Conservation (phyloP, 2,113 vertebrate genomes). For the Ondatra zibethicus region DNA sequence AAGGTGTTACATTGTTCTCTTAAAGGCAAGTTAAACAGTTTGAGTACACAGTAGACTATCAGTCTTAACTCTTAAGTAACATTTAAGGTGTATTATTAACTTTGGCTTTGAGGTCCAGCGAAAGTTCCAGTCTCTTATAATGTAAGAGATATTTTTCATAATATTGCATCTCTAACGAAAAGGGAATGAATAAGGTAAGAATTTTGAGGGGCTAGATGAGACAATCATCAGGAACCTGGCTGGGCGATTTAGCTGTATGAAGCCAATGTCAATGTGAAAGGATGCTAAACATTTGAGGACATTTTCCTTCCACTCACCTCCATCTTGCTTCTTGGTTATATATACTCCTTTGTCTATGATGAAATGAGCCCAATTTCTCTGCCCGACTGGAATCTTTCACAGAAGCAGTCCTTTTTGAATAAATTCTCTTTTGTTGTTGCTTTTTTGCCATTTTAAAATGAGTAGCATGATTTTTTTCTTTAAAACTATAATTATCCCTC, state of each 20-base stretch:
- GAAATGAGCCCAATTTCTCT: not conserved
- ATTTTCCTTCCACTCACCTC: not conserved
- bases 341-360: not conserved
- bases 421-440: not conserved
- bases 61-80: not conserved
- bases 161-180: not conserved
- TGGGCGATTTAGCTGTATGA: not conserved
- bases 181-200: not conserved
- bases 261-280: not conserved
- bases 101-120: not conserved
- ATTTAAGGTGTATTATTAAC: not conserved
- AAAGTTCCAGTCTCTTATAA: not conserved
- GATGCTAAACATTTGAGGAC: not conserved
- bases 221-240: not conserved
- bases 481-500: slow-evolving; percentile 38
- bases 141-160: not conserved
- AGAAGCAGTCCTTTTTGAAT: not conserved
- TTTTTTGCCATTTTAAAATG: slow-evolving; percentile 10
- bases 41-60: not conserved
- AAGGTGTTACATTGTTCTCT: not conserved
- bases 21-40: not conserved
- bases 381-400: not conserved
- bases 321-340: not conserved
- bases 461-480: slow-evolving; percentile 26
- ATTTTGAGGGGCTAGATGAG: not conserved